A percentile compares a stretch with the other conserved stretches of the same genome.
These are phyloP conservation scores for Platycnemis pennipes DNA, from an alignment of 2,888 invertebrate species.

Conservation along the genomic window DNA sequence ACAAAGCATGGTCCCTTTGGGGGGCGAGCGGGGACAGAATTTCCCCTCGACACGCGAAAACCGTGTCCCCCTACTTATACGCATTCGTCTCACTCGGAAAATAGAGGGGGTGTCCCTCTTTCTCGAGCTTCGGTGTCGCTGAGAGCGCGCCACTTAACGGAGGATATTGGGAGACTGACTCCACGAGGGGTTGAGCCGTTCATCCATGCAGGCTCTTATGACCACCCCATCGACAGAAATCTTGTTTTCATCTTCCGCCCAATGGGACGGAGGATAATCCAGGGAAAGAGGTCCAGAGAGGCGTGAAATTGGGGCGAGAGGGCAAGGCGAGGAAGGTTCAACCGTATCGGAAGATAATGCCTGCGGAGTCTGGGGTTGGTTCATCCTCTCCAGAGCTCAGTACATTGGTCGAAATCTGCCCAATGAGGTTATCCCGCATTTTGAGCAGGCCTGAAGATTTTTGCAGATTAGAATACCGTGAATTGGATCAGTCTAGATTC, in stretches of 20 bases:
- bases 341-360: background rate
- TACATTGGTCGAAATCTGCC: too few relatives aligned
- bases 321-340: background rate
- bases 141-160: background rate
- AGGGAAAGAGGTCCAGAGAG: background rate
- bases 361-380: background rate
- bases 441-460: too few relatives aligned
- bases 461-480: too few relatives aligned
- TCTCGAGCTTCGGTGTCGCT: background rate
- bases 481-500: too few relatives aligned
- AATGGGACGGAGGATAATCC: conserved; percentile 12
- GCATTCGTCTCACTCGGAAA: background rate
- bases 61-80: background rate
- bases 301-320: background rate
- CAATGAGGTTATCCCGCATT: too few relatives aligned
- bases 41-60: background rate
- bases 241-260: background rate
- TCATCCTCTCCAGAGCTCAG: background rate
- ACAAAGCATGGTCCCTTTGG: background rate
- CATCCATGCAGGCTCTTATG: background rate
- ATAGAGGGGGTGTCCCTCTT: background rate
- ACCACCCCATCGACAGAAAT: background rate
- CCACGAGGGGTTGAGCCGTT: background rate
- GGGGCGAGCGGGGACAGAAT: background rate
- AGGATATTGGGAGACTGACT: background rate